Evolutionary conservation across 2,888 invertebrate species (phyloP).

Genomic region (Euproctis similis): DNA sequence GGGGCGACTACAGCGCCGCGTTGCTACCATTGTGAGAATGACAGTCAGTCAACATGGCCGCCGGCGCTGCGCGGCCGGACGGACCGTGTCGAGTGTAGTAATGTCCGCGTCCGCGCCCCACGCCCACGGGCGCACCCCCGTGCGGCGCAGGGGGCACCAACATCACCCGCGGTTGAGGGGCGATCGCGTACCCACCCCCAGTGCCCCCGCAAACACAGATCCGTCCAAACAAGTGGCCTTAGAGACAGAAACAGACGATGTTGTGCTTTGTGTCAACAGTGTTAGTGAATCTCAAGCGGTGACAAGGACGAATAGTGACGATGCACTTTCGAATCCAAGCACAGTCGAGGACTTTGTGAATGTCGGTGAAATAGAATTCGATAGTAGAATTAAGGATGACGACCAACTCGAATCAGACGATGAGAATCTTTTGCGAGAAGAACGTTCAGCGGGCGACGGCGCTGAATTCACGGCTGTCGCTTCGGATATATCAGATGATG

Average conservation of each 20-base stretch:
- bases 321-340: constrained; percentile 72
- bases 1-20: constrained; percentile 58
- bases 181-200: constrained; percentile 72
- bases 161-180: constrained; percentile 83
- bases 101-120: constrained; percentile 78
- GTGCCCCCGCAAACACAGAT: constrained; percentile 39
- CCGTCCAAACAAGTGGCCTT: constrained; percentile 70
- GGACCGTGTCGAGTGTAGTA: constrained; percentile 58
- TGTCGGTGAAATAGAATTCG: constrained; percentile 57
- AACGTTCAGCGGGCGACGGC: constrained; percentile 64
- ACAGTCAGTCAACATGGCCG: constrained; percentile 78
- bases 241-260: constrained; percentile 60
- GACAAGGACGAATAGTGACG: constrained; percentile 75
- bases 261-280: constrained; percentile 75
- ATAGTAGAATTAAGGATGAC: constrained; percentile 43
- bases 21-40: constrained; percentile 31
- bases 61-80: constrained; percentile 69
- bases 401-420: constrained; percentile 60
- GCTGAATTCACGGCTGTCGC: constrained; percentile 50
- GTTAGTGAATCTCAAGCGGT: constrained; percentile 74
- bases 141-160: constrained; percentile 82
- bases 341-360: constrained; percentile 50
- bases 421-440: constrained; percentile 61
- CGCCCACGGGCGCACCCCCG: constrained; percentile 76
- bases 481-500: constrained; percentile 76